phyloP scores from a whole-genome alignment of 2,797 vertebrate genomes.

The Rachycentron canadum region DNA sequence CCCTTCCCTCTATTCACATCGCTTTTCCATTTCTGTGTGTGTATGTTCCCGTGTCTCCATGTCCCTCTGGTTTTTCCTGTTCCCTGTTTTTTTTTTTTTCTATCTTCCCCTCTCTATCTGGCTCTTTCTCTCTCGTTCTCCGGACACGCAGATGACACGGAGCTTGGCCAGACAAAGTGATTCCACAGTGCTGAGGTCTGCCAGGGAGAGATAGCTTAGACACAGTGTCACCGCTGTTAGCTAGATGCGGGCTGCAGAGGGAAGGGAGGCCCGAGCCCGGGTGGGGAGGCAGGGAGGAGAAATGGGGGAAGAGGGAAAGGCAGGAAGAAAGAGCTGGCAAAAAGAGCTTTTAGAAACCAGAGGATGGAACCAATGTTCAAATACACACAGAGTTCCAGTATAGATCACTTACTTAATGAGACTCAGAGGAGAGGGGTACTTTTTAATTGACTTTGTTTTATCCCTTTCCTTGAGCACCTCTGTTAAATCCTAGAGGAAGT shows the following conservation, averaged over 20 bases:
- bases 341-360: conserved; percentile 33
- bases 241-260: conserved; percentile 52
- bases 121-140: conserved; percentile 46
- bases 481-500: conserved; percentile 67
- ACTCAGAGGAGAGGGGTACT: conserved; percentile 39
- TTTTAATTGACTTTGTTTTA: conserved; percentile 68
- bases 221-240: conserved; percentile 77
- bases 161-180: conserved; percentile 81
- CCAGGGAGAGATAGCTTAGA: conserved; percentile 81
- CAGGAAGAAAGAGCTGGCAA: conserved; percentile 32
- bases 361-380: conserved; percentile 57
- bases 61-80: conserved; percentile 7
- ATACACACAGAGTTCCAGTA: conserved; percentile 38
- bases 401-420: conserved; percentile 51
- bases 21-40: conserved; percentile 2
- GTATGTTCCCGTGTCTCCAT: conserved; percentile 8
- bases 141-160: conserved; percentile 80
- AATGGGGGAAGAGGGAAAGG: conserved; percentile 28
- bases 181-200: conserved; percentile 80
- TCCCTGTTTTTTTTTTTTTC: not conserved
- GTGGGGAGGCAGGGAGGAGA: conserved; percentile 27
- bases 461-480: conserved; percentile 59
- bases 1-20: not conserved
- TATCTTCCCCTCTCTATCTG: conserved; percentile 38
- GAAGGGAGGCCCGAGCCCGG: conserved; percentile 35